Base-by-base conservation (phyloP, 2,888 invertebrate genomes). In the Pseudococcus viburni region DNA sequence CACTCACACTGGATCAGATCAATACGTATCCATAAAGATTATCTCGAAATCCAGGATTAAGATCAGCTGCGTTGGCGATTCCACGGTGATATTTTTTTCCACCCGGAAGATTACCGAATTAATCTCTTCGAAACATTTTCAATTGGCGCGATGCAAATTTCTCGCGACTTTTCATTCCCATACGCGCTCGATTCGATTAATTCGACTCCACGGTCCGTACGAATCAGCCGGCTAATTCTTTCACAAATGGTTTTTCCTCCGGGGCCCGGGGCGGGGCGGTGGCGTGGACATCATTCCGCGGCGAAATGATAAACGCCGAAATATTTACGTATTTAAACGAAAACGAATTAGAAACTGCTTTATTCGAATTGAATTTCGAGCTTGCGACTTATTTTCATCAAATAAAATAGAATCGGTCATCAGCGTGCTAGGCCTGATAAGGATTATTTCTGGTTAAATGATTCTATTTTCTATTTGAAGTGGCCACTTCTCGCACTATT, bases 381-480 rank as follows among this genome's bases (percentile, higher is more conserved):
- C 73, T 5, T 73, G 73, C 73, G 39, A 73, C 33, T 73, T 73
- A 73, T 73, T 73, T 73, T 73, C 73, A 73, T 73, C 73, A 73
- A 64, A 64, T 64, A 64, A 73, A 73, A 73, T 73, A 73, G 73
- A 83, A 83, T 46, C 80, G 80, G 80, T 46, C 46, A 83, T 83
- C 39, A 19, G 3, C 42, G 42, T 9, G 42, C 42, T 77, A 46
- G 80, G 19, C 8, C 80, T 46, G 80, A 83, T 83, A 83, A 83
- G 80, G 46, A 83, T 83, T 83, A 46, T 22, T 83, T 83, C 80
- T 33, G 19, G 42, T 83, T 83, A 46, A 83, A 83, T 83, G 80
- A 83, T 83, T 83, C 80, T 83, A 83, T 83, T 83, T 83, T 83
- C 80, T 83, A 83, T 80, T 80, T 42, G 39, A 80, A 80, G 80